Evolutionary conservation across 1,140 invertebrate species (phyloP).

Genomic region (Drosophila bocqueti): DNA sequence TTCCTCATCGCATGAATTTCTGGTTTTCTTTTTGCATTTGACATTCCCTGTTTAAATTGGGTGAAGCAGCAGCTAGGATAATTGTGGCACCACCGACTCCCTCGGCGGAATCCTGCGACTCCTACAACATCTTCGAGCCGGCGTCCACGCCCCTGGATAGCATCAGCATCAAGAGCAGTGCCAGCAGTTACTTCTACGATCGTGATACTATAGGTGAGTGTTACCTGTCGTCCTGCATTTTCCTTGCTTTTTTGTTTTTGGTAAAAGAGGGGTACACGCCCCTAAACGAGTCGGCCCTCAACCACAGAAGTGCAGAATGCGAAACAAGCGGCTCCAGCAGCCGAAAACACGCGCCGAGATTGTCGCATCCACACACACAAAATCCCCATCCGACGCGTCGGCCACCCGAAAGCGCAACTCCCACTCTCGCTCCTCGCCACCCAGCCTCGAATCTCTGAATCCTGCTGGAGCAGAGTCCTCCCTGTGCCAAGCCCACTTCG

Average conservation of each 20-base stretch:
- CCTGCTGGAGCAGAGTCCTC: conserved; percentile 4
- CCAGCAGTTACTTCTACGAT: conserved; percentile 68
- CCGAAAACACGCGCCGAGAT: conserved; percentile 45
- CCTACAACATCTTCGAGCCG: conserved; percentile 70
- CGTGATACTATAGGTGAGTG: conserved; percentile 67
- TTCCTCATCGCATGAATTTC: conserved; percentile 8
- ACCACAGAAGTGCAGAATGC: conserved; percentile 73
- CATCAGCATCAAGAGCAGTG: conserved; percentile 76
- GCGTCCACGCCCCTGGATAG: conserved; percentile 59
- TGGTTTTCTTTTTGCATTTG: conserved; percentile 20
- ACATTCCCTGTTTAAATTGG: not conserved
- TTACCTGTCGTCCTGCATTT: not conserved
- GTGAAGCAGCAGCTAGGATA: conserved; percentile 5
- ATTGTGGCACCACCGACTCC: conserved; percentile 49
- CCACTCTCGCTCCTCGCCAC: not conserved
- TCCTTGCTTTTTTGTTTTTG: not conserved
- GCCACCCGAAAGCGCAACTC: not conserved
- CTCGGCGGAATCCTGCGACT: conserved; percentile 63
- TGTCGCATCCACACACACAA: conserved; percentile 35
- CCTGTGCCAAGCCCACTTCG: conserved; percentile 25
- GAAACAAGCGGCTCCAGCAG: conserved; percentile 66
- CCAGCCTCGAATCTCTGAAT: conserved; percentile 11
- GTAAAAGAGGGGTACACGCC: conserved; percentile 59
- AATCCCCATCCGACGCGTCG: not conserved
- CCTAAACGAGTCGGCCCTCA: conserved; percentile 72